phyloP scores from a whole-genome alignment of 2,113 vertebrate species.

The Plestiodon gilberti region DNA sequence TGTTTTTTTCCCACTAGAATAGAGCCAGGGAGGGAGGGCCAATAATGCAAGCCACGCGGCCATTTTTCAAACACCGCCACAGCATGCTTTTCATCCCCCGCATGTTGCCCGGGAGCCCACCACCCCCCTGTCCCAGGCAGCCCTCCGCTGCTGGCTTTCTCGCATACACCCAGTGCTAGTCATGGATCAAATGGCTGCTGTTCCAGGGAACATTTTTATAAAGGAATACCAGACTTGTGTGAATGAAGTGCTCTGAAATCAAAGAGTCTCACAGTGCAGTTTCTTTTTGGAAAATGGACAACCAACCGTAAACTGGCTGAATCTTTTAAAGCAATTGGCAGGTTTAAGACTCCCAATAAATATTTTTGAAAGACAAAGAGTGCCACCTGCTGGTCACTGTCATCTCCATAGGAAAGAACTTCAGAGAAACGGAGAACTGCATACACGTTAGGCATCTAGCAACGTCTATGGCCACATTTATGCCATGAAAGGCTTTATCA shows the following conservation, averaged over 20 bases:
- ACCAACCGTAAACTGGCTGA: neutral
- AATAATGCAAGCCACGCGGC: too few species aligned
- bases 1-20: too few species aligned
- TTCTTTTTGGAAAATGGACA: neutral
- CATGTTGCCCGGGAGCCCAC: too few species aligned
- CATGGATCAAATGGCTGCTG: neutral
- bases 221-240: neutral
- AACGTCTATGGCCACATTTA: too few species aligned
- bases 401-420: neutral
- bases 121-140: too few species aligned
- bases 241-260: too few species aligned
- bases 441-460: neutral
- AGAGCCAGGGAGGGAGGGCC: too few species aligned
- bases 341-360: too few species aligned
- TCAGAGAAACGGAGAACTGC: neutral
- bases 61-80: too few species aligned
- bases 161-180: neutral
- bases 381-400: constrained; percentile 6
- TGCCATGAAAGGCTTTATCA: neutral
- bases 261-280: neutral
- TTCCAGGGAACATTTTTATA: neutral
- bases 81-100: too few species aligned
- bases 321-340: neutral
- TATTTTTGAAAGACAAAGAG: neutral
- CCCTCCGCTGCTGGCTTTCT: too few species aligned